phyloP scores from a whole-genome alignment of 92 coral and sea anemone genomes.

The Palythoa heliodiscus region DNA sequence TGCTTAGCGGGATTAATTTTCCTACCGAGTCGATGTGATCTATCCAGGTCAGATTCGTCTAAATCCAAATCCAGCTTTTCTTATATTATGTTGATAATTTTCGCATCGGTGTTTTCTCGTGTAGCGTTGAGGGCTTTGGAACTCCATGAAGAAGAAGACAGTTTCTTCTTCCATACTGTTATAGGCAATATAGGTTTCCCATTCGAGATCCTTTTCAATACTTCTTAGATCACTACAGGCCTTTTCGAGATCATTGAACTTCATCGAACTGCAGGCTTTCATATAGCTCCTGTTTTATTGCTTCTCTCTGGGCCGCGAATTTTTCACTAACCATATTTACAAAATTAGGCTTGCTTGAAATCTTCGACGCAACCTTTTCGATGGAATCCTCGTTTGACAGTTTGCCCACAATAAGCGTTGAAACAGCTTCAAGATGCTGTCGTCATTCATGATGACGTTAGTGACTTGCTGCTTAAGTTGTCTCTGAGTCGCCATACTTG shows the following conservation, averaged over 20 bases:
- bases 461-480: not conserved
- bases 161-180: slow-evolving; percentile 38
- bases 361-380: not conserved
- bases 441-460: not conserved
- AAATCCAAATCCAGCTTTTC: slow-evolving; percentile 25
- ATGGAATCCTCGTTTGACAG: no score
- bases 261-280: slow-evolving; percentile 24
- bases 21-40: no score
- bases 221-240: slow-evolving; percentile 25
- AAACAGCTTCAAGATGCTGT: not conserved
- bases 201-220: slow-evolving; percentile 22
- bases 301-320: slow-evolving; percentile 23
- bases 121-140: slow-evolving; percentile 4
- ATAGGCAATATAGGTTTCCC: slow-evolving; percentile 21
- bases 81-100: slow-evolving; percentile 24
- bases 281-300: slow-evolving; percentile 37
- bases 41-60: no score
- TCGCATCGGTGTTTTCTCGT: no score
- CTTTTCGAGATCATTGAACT: slow-evolving; percentile 26
- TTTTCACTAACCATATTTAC: slow-evolving; percentile 12
- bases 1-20: slow-evolving; percentile 15
- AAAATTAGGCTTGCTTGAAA: slow-evolving; percentile 6
- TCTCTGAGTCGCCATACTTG: no score
- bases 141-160: slow-evolving; percentile 33
- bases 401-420: no score